Conservation (phyloP, 2,797 vertebrate species). For the Acanthurus tractus region DNA sequence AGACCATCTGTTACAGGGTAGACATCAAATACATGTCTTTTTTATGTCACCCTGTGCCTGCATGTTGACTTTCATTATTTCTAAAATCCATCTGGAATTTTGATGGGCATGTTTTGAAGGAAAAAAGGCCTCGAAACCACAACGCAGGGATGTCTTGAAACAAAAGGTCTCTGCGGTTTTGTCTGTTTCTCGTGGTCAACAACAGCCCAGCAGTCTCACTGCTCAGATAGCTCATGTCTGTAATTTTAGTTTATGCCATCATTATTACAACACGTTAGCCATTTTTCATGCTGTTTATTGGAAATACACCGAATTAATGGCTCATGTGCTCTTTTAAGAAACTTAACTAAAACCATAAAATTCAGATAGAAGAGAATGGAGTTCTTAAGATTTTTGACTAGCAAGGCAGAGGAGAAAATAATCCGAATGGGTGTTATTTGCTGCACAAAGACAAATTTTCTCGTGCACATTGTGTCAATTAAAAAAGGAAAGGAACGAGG, state of each 20-base stretch:
- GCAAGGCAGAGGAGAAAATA: neutral
- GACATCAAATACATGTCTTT: conserved; percentile 82
- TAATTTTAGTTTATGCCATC: conserved; percentile 82
- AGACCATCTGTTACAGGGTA: conserved; percentile 84
- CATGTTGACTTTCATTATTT: conserved; percentile 85
- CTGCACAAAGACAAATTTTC: neutral
- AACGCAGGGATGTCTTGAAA: conserved; percentile 84
- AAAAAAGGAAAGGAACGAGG: neutral
- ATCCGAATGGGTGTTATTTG: neutral
- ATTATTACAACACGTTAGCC: conserved; percentile 79
- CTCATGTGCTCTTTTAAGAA: conserved; percentile 58
- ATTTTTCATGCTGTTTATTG: conserved; percentile 68
- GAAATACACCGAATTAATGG: conserved; percentile 59
- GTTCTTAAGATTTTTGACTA: conserved; percentile 21
- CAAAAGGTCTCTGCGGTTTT: conserved; percentile 85
- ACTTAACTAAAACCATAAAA: conserved; percentile 39
- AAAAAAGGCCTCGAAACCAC: conserved; percentile 78
- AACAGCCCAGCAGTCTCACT: conserved; percentile 74
- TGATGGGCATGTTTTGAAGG: conserved; percentile 86
- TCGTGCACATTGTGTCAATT: neutral
- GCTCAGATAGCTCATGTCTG: conserved; percentile 79
- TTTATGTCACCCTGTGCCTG: conserved; percentile 81
- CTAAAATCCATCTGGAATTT: conserved; percentile 87
- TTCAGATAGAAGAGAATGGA: conserved; percentile 18
- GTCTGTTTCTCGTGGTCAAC: conserved; percentile 83